A percentile compares a stretch with the other conserved stretches of the same genome.
These are phyloP conservation scores for human (Homo sapiens) DNA, from an alignment of 2,113 vertebrate genomes.

Conservation along the genomic window GRCh38 chr9:135054001-135054500, in stretches of 20 bases:
- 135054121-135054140: background rate
- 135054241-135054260: background rate
- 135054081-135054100: background rate
- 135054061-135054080: background rate
- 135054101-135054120: background rate
- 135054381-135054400: background rate
- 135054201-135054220: background rate
- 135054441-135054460: background rate
- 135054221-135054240: background rate
- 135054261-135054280: background rate
- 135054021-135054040: background rate
- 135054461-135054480: fast-evolving
- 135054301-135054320: background rate
- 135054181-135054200: background rate
- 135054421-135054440: background rate
- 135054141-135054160: background rate
- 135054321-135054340: background rate
- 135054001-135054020: background rate
- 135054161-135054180: too few species aligned
- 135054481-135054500: fast-evolving
- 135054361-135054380: background rate
- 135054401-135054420: fast-evolving
- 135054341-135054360: background rate
- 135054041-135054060: background rate
- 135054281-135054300: background rate